phyloP scores from a whole-genome alignment of 2,888 invertebrate genomes.

The Xylocampa areola region DNA sequence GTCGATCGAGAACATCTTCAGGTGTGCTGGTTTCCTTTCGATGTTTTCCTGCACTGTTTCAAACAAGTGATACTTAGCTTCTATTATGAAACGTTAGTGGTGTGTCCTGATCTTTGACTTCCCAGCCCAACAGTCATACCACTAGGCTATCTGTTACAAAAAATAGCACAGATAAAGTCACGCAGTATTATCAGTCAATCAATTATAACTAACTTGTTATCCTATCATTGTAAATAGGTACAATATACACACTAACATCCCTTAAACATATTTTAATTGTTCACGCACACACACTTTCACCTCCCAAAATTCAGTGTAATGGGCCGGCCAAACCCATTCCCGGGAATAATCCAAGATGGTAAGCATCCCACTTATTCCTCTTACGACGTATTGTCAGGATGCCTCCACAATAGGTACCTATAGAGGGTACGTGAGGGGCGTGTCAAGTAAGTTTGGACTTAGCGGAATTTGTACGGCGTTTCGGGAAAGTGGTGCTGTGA shows the following conservation, averaged over 20 bases:
- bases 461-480: slow-evolving; percentile 45
- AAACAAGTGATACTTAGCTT: no score
- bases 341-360: slow-evolving; percentile 64
- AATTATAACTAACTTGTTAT: no score
- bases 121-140: no score
- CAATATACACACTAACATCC: slow-evolving; percentile 1
- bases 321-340: slow-evolving; percentile 56
- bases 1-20: no score
- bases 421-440: slow-evolving; percentile 51
- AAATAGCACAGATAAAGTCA: no score
- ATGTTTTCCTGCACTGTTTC: no score
- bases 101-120: no score
- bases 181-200: no score
- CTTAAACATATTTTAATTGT: slow-evolving; percentile 21
- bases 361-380: slow-evolving; percentile 64
- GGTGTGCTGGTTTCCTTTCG: no score
- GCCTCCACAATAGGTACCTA: slow-evolving; percentile 56
- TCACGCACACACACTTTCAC: slow-evolving; percentile 19
- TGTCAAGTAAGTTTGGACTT: slow-evolving; percentile 54
- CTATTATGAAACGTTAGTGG: no score
- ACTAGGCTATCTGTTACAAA: no score
- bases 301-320: slow-evolving; percentile 57
- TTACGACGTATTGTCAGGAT: slow-evolving; percentile 62
- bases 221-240: no score
- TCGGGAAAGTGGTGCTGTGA: background rate